Evolutionary conservation across 2,797 vertebrate species (phyloP).

Genomic region (Geotrypetes seraphini): DNA sequence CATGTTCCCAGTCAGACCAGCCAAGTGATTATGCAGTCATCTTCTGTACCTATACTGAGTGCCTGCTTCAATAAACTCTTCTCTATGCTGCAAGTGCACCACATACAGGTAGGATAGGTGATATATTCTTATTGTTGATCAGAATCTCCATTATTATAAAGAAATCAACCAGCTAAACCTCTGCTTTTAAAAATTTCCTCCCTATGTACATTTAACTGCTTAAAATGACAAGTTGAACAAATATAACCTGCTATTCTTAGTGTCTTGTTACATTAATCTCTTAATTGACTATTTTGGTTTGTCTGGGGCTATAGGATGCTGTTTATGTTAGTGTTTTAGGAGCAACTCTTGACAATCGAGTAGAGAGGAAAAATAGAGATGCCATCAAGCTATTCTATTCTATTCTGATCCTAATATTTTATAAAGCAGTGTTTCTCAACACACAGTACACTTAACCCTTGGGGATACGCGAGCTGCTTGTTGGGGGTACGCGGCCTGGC

Average conservation of each 20-base stretch:
- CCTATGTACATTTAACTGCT: not conserved
- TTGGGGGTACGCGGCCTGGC: too few relatives aligned
- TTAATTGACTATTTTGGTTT: too few relatives aligned
- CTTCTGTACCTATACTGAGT: slow-evolving; percentile 91
- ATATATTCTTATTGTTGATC: not conserved
- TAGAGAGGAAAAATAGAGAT: too few relatives aligned
- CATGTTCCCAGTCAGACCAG: slow-evolving; percentile 66
- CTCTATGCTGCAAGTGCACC: slow-evolving; percentile 94
- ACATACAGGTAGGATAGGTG: slow-evolving; percentile 98
- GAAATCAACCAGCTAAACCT: not conserved
- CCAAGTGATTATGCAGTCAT: slow-evolving; percentile 72
- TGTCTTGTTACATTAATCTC: not conserved
- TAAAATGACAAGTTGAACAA: too few relatives aligned
- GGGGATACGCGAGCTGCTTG: too few relatives aligned
- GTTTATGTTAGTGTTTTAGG: too few relatives aligned
- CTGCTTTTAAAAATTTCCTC: not conserved
- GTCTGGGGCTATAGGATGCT: too few relatives aligned
- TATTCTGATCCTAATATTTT: too few relatives aligned
- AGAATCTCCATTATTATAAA: not conserved
- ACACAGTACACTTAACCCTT: too few relatives aligned
- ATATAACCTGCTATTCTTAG: too few relatives aligned
- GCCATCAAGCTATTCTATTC: too few relatives aligned
- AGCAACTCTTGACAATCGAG: not conserved
- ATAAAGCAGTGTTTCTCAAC: too few relatives aligned
- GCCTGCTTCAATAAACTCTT: slow-evolving; percentile 97